Evolutionary conservation across 1,140 invertebrate species (phyloP), one percentile per base, ranked within the genome.

Genomic region (Drosophila setifemur): DNA sequence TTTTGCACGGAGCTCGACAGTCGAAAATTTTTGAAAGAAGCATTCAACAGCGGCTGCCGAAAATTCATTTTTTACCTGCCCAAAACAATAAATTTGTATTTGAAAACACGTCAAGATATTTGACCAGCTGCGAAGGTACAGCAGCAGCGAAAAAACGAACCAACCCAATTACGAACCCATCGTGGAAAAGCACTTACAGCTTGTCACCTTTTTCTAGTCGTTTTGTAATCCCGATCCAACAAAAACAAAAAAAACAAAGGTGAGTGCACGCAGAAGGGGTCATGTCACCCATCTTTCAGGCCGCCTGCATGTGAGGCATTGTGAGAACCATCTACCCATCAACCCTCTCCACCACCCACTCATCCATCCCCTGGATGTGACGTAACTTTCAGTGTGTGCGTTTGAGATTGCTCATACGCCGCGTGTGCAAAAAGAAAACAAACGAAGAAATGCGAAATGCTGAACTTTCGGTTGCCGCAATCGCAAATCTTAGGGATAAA

Each of bases 371-470:
- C 28, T 12, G 19, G 5, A 6, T 66, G 70, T 83, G 79, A 83
- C 82, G 74, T 85, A 83, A 83, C 79, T 58, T 43, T 47, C 14
- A 12, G 4, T 43, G 37, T 50, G 28, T 44, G 29, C 43, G 42
- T 39, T 43, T 11, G 21, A 77, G 47, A 83, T 83, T 85, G 81
- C 79, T 83, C 74, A 83, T 83, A 83, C 79, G 79, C 79, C 78
- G 70, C 64, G 48, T 85, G 35, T 66, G 35, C 44, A 5, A 57
- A 37, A 58, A 75, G 42, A 71, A 81, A 82, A 82, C 43, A 82
- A 82, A 72, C 45, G 45, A 44, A 70, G 64, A 43, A 18, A 7
- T 9, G 44, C n/a, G 35, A 12, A 12, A 25, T 37, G 25, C 18
- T 12, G n/a, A 67, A 37, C n/a, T 43, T 19, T 42, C 2, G 16